Evolutionary conservation across 1,140 invertebrate genomes (phyloP).

Genomic region (Proctacanthus coquilletti): DNA sequence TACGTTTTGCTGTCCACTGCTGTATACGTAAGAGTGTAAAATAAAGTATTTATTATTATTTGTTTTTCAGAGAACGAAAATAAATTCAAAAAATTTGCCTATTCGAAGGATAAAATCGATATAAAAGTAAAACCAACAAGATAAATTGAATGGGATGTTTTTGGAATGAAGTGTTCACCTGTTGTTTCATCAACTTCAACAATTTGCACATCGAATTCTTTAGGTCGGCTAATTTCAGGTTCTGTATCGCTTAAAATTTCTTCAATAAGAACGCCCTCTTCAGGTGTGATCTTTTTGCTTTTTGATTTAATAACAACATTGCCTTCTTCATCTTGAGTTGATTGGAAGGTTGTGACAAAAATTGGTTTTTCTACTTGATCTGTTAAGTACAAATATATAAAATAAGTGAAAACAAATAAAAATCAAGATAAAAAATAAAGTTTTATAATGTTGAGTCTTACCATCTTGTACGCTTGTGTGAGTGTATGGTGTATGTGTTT

Average conservation of each 20-base stretch:
- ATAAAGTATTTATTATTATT: too few species aligned
- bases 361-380: conserved; percentile 18
- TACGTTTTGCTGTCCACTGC: conserved; percentile 29
- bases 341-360: conserved; percentile 29
- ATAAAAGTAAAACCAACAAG: too few species aligned
- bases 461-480: conserved; percentile 20
- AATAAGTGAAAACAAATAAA: neutral
- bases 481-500: conserved; percentile 15
- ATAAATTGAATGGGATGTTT: too few species aligned
- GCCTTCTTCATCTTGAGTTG: conserved; percentile 25
- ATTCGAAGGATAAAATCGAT: too few species aligned
- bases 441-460: too few species aligned
- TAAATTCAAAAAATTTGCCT: too few species aligned
- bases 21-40: too few species aligned
- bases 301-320: conserved; percentile 22
- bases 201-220: conserved; percentile 19
- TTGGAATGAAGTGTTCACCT: conserved; percentile 16
- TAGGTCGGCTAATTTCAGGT: conserved; percentile 18
- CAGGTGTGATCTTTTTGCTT: conserved; percentile 22
- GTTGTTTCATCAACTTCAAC: conserved; percentile 23
- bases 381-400: neutral
- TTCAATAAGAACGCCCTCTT: conserved; percentile 26
- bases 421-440: too few species aligned
- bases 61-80: too few species aligned
- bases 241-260: conserved; percentile 30